These are phyloP conservation scores for Discoglossus pictus DNA, from an alignment of 2,797 vertebrate species.

Conservation along the genomic window DNA sequence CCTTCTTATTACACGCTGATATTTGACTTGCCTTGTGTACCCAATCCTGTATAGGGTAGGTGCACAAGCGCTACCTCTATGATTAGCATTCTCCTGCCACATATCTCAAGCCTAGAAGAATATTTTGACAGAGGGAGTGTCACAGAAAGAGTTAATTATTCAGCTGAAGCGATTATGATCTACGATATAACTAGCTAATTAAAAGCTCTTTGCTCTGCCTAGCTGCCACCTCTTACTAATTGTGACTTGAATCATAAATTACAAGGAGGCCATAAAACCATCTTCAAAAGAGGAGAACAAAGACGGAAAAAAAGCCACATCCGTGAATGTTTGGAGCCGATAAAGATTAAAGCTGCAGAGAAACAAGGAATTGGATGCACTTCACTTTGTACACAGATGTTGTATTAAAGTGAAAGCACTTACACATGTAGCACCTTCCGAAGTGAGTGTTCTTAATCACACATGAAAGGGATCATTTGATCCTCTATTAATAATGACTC, in stretches of 20 bases:
- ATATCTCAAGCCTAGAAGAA: too few relatives aligned
- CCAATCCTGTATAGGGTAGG: too few relatives aligned
- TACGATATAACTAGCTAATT: slow-evolving; percentile 57
- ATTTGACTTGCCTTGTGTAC: too few relatives aligned
- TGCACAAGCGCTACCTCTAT: too few relatives aligned
- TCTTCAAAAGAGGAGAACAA: slow-evolving; percentile 53
- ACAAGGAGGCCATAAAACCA: slow-evolving; percentile 52
- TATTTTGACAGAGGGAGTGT: too few relatives aligned
- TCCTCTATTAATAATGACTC: slow-evolving; percentile 8
- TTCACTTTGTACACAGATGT: slow-evolving; percentile 38
- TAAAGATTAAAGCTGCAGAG: slow-evolving; percentile 30
- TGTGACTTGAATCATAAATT: slow-evolving; percentile 67
- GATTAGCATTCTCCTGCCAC: too few relatives aligned
- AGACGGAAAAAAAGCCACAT: background rate
- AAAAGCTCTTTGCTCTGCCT: slow-evolving; percentile 61
- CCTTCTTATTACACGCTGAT: too few relatives aligned
- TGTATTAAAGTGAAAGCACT: slow-evolving; percentile 23
- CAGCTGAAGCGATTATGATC: slow-evolving; percentile 55
- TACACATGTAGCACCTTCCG: slow-evolving; percentile 18
- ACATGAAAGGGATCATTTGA: slow-evolving; percentile 18
- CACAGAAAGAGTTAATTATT: slow-evolving; percentile 57
- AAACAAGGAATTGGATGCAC: slow-evolving; percentile 32
- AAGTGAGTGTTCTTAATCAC: slow-evolving; percentile 14
- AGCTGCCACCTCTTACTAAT: slow-evolving; percentile 63
- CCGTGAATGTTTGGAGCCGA: slow-evolving; percentile 12